Conservation (phyloP, 2,888 invertebrate genomes). For the Palloptera scutellata region DNA sequence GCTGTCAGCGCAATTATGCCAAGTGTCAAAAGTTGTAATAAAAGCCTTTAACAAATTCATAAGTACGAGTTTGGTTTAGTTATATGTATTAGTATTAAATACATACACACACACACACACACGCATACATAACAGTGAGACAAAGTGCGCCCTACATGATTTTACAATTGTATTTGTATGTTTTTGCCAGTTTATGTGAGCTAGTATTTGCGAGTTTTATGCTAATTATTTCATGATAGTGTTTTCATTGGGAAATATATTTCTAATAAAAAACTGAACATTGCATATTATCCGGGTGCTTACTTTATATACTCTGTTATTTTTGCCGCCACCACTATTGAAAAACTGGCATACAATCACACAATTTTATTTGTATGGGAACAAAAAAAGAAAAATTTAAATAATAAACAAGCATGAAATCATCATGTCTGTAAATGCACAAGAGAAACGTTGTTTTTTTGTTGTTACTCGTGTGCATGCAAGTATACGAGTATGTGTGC, state of each 20-base stretch:
- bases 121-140: not conserved
- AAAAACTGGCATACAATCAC: too few species aligned
- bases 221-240: slow-evolving; percentile 32
- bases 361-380: too few species aligned
- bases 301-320: too few species aligned
- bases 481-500: not conserved
- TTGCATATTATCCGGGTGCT: too few species aligned
- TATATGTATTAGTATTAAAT: too few species aligned
- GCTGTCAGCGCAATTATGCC: slow-evolving; percentile 13
- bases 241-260: slow-evolving; percentile 24
- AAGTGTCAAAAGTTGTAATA: slow-evolving; percentile 12
- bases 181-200: slow-evolving; percentile 4
- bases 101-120: not conserved
- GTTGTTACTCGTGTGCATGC: too few species aligned
- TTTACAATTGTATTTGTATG: not conserved
- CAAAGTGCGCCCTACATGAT: too few species aligned
- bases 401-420: slow-evolving; percentile 4
- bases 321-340: too few species aligned
- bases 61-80: too few species aligned
- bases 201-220: slow-evolving; percentile 17
- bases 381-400: not conserved
- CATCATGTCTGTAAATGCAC: not conserved
- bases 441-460: not conserved
- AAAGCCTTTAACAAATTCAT: too few species aligned
- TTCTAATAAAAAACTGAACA: slow-evolving; percentile 5